Percentiles rank a stretch among this genome's conserved stretches.
These are phyloP conservation scores for Seira ritae DNA, from an alignment of 2,888 invertebrate genomes.

Conservation along the genomic window DNA sequence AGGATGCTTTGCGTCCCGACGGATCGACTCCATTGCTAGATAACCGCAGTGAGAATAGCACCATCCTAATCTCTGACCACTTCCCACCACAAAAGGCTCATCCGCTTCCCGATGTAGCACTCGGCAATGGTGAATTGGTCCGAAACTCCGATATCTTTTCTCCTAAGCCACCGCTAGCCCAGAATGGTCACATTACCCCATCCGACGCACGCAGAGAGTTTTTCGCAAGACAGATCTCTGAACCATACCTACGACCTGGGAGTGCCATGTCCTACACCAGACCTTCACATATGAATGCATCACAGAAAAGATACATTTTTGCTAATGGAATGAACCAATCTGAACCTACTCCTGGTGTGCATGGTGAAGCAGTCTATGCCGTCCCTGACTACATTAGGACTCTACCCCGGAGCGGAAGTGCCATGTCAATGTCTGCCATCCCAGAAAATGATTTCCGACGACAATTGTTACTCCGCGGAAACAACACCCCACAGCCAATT, in stretches of 20 bases:
- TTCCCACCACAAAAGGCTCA: background rate
- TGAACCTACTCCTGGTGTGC: background rate
- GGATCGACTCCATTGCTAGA: slow-evolving; percentile 51
- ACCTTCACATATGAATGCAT: slow-evolving; percentile 30
- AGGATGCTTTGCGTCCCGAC: background rate
- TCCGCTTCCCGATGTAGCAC: slow-evolving; percentile 39
- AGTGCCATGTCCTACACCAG: slow-evolving; percentile 49
- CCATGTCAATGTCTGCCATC: slow-evolving; percentile 47
- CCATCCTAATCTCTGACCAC: slow-evolving; percentile 26
- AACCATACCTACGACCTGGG: slow-evolving; percentile 41
- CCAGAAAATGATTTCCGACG: slow-evolving; percentile 39
- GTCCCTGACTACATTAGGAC: slow-evolving; percentile 23
- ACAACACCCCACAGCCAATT: slow-evolving; percentile 27
- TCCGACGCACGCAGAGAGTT: slow-evolving; percentile 43
- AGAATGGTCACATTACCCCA: slow-evolving; percentile 20
- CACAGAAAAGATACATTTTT: slow-evolving; percentile 42
- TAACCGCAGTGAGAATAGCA: slow-evolving; percentile 35
- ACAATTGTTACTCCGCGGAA: slow-evolving; percentile 41
- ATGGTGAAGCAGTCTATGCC: slow-evolving; percentile 34
- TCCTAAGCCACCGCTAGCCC: slow-evolving; percentile 43
- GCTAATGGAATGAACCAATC: slow-evolving; percentile 31
- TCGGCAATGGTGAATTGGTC: slow-evolving; percentile 34
- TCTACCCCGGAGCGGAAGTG: slow-evolving; percentile 36
- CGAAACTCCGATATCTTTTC: slow-evolving; percentile 52
- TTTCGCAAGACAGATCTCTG: slow-evolving; percentile 54